Evolutionary conservation across 2,797 vertebrate species (phyloP), one percentile per base, ranked within the genome.

Genomic region (Salarias fasciatus): DNA sequence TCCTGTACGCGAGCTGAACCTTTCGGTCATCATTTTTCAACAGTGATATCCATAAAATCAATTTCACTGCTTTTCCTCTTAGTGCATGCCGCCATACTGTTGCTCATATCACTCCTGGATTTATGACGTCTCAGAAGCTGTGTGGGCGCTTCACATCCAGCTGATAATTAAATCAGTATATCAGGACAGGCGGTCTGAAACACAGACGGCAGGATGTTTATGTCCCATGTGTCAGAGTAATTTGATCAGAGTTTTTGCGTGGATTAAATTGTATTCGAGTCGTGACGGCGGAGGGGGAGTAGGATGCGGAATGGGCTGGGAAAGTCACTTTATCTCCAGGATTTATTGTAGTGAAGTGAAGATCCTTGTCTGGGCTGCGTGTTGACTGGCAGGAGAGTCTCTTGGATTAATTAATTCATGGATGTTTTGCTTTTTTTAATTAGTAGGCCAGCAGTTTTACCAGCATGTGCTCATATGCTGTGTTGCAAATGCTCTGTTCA

Each of bases 81-180:
- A 53, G 70, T 58, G 47, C 42, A 48, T 3, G 10, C 31, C 41
- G 2, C 3, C 11, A 42, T 48, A 35, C 43, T 40, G 49, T 35
- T 50, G 55, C 43, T 63, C 18, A 44, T 29, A 50, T 30, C 47
- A n/a, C 47, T 53, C 35, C 11, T 59, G 56, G 69, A 80, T 83
- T 81, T 74, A 75, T 58, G 59, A 51, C 9, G 67, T 69, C 43
- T 50, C 52, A 37, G 46, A 53, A 30, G 38, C 53, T 29, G 35
- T 42, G 61, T 49, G 59, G 40, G 63, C 58, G 48, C 53, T 46
- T 57, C 5, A 36, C 37, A 45, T 45, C 31, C 14, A 15, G 11
- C 41, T 28, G 50, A 48, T 46, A 45, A 80, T 82, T 57, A 72
- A 80, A 79, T 63, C 63, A 68, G 38, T 79, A 70, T 6, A 56